A percentile compares a stretch with the other conserved stretches of the same genome.
These are phyloP conservation scores for Chloropsis hardwickii DNA, from an alignment of 2,113 vertebrate genomes.

Conservation along the genomic window DNA sequence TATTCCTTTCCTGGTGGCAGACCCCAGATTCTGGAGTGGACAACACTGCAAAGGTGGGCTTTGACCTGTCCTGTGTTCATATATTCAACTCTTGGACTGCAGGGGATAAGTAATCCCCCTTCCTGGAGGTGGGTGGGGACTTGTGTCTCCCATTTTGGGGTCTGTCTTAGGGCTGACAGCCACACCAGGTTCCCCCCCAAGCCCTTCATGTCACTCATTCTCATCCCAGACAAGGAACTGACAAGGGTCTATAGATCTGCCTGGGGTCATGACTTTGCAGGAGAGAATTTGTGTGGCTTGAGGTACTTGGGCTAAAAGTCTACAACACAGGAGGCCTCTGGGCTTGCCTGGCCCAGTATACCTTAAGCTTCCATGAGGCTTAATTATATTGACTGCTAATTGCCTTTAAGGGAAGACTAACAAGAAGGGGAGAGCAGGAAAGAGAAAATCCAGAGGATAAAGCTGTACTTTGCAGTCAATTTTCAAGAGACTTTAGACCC, in stretches of 20 bases:
- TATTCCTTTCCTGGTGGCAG: neutral
- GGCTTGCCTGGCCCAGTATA: neutral
- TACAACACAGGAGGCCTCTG: neutral
- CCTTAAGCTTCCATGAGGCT: neutral
- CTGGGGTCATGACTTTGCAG: neutral
- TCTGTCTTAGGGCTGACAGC: neutral
- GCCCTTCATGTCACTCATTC: rapidly evolving
- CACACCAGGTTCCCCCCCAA: neutral
- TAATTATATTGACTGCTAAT: neutral
- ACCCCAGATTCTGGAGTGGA: neutral
- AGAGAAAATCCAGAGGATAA: neutral
- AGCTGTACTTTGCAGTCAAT: neutral
- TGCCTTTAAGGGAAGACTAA: neutral
- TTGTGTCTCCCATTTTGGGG: neutral
- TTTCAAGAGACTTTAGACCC: neutral
- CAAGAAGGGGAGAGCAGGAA: neutral
- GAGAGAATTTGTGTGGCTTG: neutral
- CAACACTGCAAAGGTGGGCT: neutral
- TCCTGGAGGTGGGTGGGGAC: neutral
- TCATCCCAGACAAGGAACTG: neutral
- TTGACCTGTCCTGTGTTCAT: neutral
- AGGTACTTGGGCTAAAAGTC: neutral
- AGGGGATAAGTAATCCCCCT: neutral
- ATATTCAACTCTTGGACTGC: neutral
- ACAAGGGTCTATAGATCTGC: neutral